A percentile compares a stretch with the other conserved stretches of the same genome.
These are phyloP conservation scores for Magallana gigas DNA, from an alignment of 1,140 invertebrate genomes.

Conservation along the genomic window DNA sequence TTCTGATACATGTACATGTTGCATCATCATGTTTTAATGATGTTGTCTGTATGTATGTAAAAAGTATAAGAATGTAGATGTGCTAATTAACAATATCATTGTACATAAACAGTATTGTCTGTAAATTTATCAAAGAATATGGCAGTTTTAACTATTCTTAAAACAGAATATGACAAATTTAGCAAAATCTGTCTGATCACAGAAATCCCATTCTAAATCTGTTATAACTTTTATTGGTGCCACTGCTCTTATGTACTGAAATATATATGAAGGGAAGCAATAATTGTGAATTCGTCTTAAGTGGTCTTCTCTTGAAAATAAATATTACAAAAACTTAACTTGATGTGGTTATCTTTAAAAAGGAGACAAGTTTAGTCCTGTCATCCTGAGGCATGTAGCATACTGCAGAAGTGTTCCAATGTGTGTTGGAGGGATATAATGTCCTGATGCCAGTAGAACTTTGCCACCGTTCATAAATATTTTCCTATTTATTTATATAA, in stretches of 20 bases:
- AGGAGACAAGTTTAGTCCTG: background rate
- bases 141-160: no score
- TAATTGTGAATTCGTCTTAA: background rate
- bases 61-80: no score
- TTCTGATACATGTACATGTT: background rate
- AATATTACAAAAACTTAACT: background rate
- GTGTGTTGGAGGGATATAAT: no score
- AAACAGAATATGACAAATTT: no score
- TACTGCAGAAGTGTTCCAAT: no score
- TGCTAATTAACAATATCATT: no score
- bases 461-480: no score
- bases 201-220: conserved; percentile 13
- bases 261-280: background rate
- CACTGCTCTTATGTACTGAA: background rate
- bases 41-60: background rate
- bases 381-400: no score
- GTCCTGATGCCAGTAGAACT: no score
- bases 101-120: no score
- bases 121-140: no score
- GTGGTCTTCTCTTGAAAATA: conserved; percentile 26
- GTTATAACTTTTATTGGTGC: conserved; percentile 21
- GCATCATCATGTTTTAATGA: conserved; percentile 12
- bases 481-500: no score
- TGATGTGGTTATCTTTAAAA: background rate
- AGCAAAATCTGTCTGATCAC: background rate